A percentile compares a stretch with the other conserved stretches of the same genome.
Evolutionary conservation across 2,113 vertebrate genomes (phyloP).

Genomic region (Malurus elegans): DNA sequence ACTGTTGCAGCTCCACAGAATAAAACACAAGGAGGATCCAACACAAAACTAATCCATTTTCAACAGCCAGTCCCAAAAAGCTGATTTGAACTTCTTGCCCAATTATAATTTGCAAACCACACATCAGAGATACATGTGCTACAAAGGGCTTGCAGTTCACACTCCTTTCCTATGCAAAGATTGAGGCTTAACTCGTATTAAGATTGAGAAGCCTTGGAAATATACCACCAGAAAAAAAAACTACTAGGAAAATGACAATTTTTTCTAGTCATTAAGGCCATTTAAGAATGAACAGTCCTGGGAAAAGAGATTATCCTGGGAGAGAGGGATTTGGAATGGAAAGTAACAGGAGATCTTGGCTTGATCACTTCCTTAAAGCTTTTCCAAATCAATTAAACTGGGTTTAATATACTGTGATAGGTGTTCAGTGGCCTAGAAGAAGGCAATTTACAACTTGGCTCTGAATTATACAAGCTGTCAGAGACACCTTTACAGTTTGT

Average conservation of each 20-base stretch:
- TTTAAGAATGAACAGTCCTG: background rate
- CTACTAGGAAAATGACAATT: background rate
- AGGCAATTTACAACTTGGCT: background rate
- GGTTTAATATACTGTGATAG: background rate
- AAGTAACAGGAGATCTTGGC: background rate
- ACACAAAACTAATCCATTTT: background rate
- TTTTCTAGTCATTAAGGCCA: background rate
- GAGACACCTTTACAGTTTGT: background rate
- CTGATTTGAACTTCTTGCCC: rapidly evolving
- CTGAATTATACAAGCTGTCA: background rate
- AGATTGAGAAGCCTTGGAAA: background rate
- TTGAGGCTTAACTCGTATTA: background rate
- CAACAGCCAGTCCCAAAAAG: background rate
- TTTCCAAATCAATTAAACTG: conserved; percentile 20
- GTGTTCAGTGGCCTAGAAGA: conserved; percentile 16
- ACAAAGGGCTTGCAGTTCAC: background rate
- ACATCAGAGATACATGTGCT: rapidly evolving
- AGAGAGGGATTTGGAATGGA: background rate
- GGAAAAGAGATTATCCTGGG: background rate
- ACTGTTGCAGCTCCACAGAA: background rate
- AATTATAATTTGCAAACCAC: background rate
- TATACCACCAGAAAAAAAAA: background rate
- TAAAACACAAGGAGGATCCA: background rate
- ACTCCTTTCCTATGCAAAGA: background rate
- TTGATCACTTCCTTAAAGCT: conserved; percentile 4